Conservation (phyloP, 2,797 vertebrate species). For the Triplophysa bombifrons region DNA sequence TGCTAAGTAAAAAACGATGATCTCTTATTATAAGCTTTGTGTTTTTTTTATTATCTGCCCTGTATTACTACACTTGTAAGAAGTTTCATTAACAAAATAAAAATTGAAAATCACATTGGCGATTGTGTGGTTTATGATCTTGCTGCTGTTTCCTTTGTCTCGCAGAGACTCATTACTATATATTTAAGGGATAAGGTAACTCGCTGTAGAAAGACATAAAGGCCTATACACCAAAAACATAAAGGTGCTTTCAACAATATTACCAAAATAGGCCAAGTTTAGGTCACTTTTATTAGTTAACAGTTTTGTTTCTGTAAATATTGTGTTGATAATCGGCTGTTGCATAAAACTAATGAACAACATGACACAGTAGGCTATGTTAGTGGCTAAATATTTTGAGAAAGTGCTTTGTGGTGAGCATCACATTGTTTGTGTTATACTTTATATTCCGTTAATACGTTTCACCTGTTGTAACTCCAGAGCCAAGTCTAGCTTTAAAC, state of each 20-base stretch:
- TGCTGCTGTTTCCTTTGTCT: neutral
- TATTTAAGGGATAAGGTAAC: too few species aligned
- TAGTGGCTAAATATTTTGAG: neutral
- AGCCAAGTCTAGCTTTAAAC: neutral
- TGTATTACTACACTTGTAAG: neutral
- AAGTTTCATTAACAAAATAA: neutral
- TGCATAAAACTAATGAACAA: neutral
- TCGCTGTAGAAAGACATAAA: too few species aligned
- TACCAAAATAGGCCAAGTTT: too few species aligned
- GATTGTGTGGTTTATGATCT: neutral
- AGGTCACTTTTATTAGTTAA: too few species aligned
- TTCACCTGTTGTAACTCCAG: neutral
- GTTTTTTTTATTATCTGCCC: neutral
- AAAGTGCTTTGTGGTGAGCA: neutral
- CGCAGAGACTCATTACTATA: neutral
- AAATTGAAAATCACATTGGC: neutral
- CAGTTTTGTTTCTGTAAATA: too few species aligned
- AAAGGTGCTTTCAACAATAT: too few species aligned
- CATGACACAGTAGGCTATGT: neutral
- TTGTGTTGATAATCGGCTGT: too few species aligned
- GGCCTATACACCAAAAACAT: too few species aligned
- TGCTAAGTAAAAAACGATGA: neutral
- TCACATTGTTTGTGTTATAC: neutral
- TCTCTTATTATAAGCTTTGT: neutral
- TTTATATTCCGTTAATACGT: neutral